Evolutionary conservation across 1,140 invertebrate genomes (phyloP).

Genomic region (Heliothis virescens): DNA sequence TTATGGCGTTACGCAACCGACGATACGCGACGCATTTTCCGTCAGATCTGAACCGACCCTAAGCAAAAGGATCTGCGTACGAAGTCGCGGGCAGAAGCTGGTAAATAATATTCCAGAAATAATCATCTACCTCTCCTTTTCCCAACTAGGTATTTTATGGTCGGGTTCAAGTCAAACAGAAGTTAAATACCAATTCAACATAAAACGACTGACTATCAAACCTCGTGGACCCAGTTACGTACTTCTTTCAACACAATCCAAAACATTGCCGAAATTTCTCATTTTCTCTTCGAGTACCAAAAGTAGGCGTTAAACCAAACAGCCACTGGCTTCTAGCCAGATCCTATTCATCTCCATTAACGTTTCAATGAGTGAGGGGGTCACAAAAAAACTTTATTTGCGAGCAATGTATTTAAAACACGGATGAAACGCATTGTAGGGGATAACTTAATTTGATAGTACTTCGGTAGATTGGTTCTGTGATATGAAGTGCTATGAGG

Average conservation of each 20-base stretch:
- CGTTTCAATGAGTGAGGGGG: slow-evolving; percentile 64
- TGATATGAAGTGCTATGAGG: neutral
- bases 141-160: too few species aligned
- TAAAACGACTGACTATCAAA: too few species aligned
- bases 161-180: too few species aligned
- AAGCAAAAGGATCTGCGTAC: too few species aligned
- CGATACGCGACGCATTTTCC: too few species aligned
- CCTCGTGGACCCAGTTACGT: neutral
- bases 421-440: slow-evolving; percentile 49
- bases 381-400: slow-evolving; percentile 64
- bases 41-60: too few species aligned
- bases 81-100: too few species aligned
- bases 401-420: slow-evolving; percentile 70
- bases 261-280: neutral
- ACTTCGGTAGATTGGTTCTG: slow-evolving; percentile 7
- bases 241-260: slow-evolving; percentile 1
- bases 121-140: too few species aligned
- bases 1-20: too few species aligned
- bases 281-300: slow-evolving; percentile 11
- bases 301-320: slow-evolving; percentile 5
- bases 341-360: slow-evolving; percentile 73
- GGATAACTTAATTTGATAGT: slow-evolving; percentile 38
- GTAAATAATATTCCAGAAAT: too few species aligned
- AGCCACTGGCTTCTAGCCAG: slow-evolving; percentile 67
- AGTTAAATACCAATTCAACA: too few species aligned